Base-by-base conservation (phyloP, 2,888 invertebrate species). In the Gibbula magus region DNA sequence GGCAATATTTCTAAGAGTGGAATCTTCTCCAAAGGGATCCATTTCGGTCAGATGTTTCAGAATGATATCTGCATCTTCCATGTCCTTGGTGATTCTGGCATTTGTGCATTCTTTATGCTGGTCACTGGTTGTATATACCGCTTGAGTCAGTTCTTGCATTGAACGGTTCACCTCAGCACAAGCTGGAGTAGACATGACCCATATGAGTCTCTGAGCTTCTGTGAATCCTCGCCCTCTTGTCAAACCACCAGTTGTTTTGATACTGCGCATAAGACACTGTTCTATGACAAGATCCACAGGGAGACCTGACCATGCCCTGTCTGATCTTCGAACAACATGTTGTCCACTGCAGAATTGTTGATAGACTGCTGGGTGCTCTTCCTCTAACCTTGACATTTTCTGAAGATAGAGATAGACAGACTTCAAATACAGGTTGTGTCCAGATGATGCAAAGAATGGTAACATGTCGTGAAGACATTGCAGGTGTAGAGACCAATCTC, bases 181-280 rank as follows among this genome's bases (percentile, higher is more conserved):
- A n/a, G n/a, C n/a, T n/a, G n/a, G n/a, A n/a, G n/a, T n/a, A 56
- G 70, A 32, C 70, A 32, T 70, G 29, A 35, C 29, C 70, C 29
- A 70, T 70, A 70, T 35, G 35, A 70, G 70, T 70, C 10, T 25
- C 29, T 70, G 35, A 20, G 70, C 18, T 35, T 70, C 70, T 70
- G 70, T 35, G 29, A 70, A 32, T 25, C 56, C 70, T 32, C 29
- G 10, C 29, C 70, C 70, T 35, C 70, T 25, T 70, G 70, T 70
- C 70, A 70, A 70, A 18, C 35, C 70, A 32, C 70, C 70, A 35
- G 70, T 70, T 13, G 70, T 70, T 70, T 70, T 70, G 70, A 70
- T 70, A 18, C 70, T 73, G 29, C 73, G 73, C 73, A 73, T 73
- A 16, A 73, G 73, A 32, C 29, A 25, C 73, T 73, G 73, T 73